phyloP scores from a whole-genome alignment of 2,113 vertebrate genomes.

The Barnardius zonarius region DNA sequence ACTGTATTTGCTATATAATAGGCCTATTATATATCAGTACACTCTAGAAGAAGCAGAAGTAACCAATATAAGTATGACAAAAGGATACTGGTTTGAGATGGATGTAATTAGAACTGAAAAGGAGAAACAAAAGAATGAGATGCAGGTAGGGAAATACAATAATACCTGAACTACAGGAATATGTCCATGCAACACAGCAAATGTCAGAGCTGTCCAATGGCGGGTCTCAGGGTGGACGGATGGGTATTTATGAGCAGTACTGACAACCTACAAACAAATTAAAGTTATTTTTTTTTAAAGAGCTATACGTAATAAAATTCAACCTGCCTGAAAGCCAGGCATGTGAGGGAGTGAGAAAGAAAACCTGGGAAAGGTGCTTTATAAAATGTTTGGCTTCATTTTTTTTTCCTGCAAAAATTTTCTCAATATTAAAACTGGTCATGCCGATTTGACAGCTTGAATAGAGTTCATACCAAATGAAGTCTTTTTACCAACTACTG shows the following conservation, averaged over 20 bases:
- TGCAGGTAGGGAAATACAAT: slow-evolving; percentile 74
- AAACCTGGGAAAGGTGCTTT: slow-evolving; percentile 15
- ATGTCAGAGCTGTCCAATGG: slow-evolving; percentile 98
- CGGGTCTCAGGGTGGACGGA: slow-evolving; percentile 98
- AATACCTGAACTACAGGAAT: slow-evolving; percentile 99
- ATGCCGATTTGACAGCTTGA: slow-evolving; percentile 44
- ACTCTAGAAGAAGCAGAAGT: slow-evolving; percentile 57
- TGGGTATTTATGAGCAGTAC: slow-evolving; percentile 97
- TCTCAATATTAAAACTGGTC: slow-evolving; percentile 2
- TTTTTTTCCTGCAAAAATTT: slow-evolving; percentile 26
- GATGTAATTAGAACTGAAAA: slow-evolving; percentile 53
- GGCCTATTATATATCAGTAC: slow-evolving; percentile 52
- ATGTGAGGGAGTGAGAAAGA: slow-evolving; percentile 9
- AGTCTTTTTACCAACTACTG: slow-evolving; percentile 70
- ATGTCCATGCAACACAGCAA: slow-evolving; percentile 98
- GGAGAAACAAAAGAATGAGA: slow-evolving; percentile 67
- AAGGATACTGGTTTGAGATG: slow-evolving; percentile 66
- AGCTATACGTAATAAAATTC: slow-evolving; percentile 56
- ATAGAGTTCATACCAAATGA: slow-evolving; percentile 59
- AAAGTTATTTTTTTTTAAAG: slow-evolving; percentile 75
- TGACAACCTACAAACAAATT: slow-evolving; percentile 94
- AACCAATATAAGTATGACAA: slow-evolving; percentile 76
- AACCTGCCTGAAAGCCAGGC: slow-evolving; percentile 54
- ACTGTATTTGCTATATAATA: not conserved
- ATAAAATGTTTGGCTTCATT: not conserved